Base-by-base conservation (phyloP, 2,113 vertebrate genomes). In the Rhabdornis inornatus region DNA sequence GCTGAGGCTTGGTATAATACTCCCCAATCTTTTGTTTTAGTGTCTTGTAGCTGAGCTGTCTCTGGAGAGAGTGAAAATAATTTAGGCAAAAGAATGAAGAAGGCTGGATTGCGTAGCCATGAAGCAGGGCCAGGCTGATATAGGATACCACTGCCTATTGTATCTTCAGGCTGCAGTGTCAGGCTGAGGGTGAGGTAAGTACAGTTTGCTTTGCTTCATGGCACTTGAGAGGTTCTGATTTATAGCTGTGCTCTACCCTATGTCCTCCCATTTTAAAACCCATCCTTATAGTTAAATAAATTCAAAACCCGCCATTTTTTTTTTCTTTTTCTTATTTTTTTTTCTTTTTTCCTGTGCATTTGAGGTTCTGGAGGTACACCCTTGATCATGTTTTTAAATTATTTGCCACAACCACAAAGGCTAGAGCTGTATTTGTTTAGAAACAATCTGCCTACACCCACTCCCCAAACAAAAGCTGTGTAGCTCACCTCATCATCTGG, bases 351-450 rank as follows among this genome's bases (percentile, higher is more conserved):
- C 45, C 44, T 22, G 21, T 52, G 3, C 19, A 42, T 84, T 94
- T 87, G 40, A 53, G 42, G 21, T 15, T 55, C 35, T 49, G 50
- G 33, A 42, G 40, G 15, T 87, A 15, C 23, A 50, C 23, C 18
- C 35, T 44, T 89, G 61, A 56, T 76, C 25, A 2, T 56, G 33
- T 59, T 89, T 90, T 83, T 50, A 50, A 74, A 16, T 75, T 91
- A 47, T 68, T 91, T 87, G 52, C 49, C 22, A 30, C 61, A 84
- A 79, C 28, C 5, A 22, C 55, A 53, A 40, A 56, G 40, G 20
- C 49, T 78, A 82, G 56, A 92, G 65, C 27, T 56, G 10, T 49
- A 76, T 91, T 86, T 90, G 69, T 87, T 91, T 78, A 71, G 94
- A 87, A 94, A 83, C 47, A 59, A 28, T 27, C 24, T 7, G n/a